These are phyloP conservation scores for Drosophila rhopaloa DNA, from an alignment of 1,140 invertebrate genomes.

Conservation along the genomic window DNA sequence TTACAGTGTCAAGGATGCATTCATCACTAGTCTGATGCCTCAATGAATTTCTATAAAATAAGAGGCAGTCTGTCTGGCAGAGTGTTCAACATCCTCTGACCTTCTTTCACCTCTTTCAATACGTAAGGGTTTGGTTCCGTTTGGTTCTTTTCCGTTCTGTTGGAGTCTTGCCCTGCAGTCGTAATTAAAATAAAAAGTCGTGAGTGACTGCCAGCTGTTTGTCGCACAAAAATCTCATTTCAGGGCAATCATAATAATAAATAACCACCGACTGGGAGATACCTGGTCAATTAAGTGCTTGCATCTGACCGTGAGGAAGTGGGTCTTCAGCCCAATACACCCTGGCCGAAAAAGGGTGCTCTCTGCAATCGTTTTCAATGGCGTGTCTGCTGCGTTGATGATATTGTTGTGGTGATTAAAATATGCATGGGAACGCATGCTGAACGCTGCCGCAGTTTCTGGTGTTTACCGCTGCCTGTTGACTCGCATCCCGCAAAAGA, in stretches of 20 bases:
- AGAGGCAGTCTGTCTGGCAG: conserved; percentile 24
- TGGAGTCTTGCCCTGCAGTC: conserved; percentile 43
- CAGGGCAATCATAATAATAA: conserved; percentile 11
- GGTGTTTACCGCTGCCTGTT: conserved; percentile 7
- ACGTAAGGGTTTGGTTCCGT: conserved; percentile 2
- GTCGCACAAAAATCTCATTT: conserved; percentile 35
- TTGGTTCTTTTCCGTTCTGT: conserved; percentile 5
- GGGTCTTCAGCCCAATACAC: conserved; percentile 2
- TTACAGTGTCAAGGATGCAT: conserved; percentile 12
- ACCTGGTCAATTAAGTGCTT: conserved; percentile 5
- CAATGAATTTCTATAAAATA: conserved; percentile 58
- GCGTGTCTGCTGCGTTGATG: conserved; percentile 30
- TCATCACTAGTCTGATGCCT: conserved; percentile 23
- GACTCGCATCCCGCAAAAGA: not conserved
- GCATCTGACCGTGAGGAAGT: not conserved
- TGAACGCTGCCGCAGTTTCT: conserved; percentile 9
- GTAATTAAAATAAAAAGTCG: conserved; percentile 68
- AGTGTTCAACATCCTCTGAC: conserved; percentile 15
- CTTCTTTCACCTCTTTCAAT: conserved; percentile 18
- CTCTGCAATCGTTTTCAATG: conserved; percentile 20
- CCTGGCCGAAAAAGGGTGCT: not conserved
- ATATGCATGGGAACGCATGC: conserved; percentile 28
- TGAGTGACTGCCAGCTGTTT: conserved; percentile 29
- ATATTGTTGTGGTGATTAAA: conserved; percentile 63
- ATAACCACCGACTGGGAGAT: conserved; percentile 3